These are phyloP conservation scores for Aquatica leii DNA, from an alignment of 2,888 invertebrate genomes.

Conservation along the genomic window DNA sequence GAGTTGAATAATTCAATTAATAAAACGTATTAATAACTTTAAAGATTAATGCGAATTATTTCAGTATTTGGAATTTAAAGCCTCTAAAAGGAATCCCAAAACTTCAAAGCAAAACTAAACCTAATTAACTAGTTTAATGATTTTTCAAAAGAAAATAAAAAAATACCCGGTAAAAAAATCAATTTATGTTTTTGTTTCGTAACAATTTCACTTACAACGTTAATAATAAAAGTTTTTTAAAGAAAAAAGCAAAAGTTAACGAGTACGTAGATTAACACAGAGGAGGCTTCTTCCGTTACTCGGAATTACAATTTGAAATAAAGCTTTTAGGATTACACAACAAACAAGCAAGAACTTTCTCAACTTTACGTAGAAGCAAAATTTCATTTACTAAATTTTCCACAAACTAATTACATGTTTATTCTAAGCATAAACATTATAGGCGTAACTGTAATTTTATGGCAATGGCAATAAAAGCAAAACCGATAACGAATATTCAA, in stretches of 20 bases:
- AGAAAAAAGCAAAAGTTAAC: background rate
- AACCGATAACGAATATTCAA: too few species aligned
- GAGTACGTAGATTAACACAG: background rate
- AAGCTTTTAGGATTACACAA: constrained; percentile 14
- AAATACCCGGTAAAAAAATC: too few species aligned
- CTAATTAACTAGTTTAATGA: background rate
- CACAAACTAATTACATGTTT: too few species aligned
- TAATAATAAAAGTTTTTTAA: too few species aligned
- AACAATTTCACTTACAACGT: too few species aligned
- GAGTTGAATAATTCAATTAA: constrained; percentile 8
- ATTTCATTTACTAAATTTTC: constrained; percentile 3
- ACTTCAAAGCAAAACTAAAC: constrained; percentile 1
- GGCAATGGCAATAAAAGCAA: too few species aligned
- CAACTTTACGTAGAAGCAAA: too few species aligned
- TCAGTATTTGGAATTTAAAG: constrained; percentile 3
- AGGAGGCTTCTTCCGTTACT: background rate
- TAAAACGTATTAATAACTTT: constrained; percentile 6
- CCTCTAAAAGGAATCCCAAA: constrained; percentile 3
- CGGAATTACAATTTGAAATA: background rate
- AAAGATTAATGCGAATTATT: constrained; percentile 4
- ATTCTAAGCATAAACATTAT: too few species aligned
- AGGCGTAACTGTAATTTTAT: too few species aligned
- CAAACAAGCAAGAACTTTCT: constrained; percentile 10
- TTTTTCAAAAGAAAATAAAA: background rate
- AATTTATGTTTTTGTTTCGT: too few species aligned